Conservation (phyloP, 2,888 invertebrate genomes). For the Eupithecia dodoneata region DNA sequence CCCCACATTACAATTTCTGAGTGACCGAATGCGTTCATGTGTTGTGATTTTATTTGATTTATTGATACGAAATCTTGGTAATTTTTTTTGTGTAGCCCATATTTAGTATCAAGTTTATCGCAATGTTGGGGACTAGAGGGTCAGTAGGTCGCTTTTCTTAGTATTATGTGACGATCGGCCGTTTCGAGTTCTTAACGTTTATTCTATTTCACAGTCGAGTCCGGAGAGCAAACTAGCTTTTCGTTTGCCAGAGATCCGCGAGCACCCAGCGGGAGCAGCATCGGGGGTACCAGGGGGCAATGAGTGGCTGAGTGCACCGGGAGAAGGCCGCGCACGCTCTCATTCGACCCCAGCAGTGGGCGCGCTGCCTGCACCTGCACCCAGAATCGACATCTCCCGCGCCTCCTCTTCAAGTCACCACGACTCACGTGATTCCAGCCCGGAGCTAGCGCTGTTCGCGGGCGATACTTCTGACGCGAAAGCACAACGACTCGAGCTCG, state of each 20-base stretch:
- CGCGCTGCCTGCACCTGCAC: constrained; percentile 87
- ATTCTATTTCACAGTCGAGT: constrained; percentile 76
- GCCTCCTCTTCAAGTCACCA: constrained; percentile 95
- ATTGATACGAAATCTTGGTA: not conserved
- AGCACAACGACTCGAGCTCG: constrained; percentile 73
- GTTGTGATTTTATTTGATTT: not conserved
- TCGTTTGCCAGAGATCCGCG: constrained; percentile 77
- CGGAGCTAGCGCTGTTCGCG: constrained; percentile 92
- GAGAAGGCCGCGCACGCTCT: constrained; percentile 72
- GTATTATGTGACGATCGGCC: not conserved
- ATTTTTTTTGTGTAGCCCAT: not conserved
- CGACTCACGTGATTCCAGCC: constrained; percentile 90
- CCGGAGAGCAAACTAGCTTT: constrained; percentile 84
- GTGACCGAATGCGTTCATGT: not conserved
- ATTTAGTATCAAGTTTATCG: not conserved
- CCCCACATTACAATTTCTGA: not conserved
- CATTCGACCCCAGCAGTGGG: constrained; percentile 70
- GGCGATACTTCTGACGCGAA: constrained; percentile 63
- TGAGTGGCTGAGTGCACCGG: constrained; percentile 51
- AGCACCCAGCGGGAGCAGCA: constrained; percentile 66
- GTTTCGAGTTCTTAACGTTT: too few species aligned
- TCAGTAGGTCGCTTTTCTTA: constrained; percentile 13
- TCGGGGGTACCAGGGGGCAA: constrained; percentile 43
- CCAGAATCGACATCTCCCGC: constrained; percentile 94
- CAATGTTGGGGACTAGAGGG: not conserved